phyloP scores from a whole-genome alignment of 2,888 invertebrate genomes.

The Stramonita haemastoma region DNA sequence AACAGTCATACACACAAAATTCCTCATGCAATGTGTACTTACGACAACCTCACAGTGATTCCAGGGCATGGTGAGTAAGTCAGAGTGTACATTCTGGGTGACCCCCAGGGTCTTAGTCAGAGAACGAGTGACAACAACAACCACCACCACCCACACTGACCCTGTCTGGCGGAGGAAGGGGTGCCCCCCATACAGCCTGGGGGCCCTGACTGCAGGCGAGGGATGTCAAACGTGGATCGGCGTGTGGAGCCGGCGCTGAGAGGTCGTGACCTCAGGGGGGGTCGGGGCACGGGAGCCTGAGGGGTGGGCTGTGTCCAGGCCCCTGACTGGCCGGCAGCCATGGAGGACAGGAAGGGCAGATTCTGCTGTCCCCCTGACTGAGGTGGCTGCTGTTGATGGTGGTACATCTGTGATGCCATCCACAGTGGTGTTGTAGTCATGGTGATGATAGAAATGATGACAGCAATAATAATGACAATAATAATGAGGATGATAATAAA shows the following conservation, averaged over 20 bases:
- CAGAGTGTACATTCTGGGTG: too few species aligned
- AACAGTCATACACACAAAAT: too few species aligned
- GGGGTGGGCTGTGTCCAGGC: slow-evolving; percentile 53
- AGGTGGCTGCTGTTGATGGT: slow-evolving; percentile 12
- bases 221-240: slow-evolving; percentile 41
- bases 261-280: slow-evolving; percentile 71
- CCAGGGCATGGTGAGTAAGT: too few species aligned
- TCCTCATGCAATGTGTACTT: too few species aligned
- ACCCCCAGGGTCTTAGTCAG: too few species aligned
- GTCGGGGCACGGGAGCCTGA: slow-evolving; percentile 63
- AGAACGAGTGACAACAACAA: too few species aligned
- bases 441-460: too few species aligned
- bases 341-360: slow-evolving; percentile 51
- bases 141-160: background rate
- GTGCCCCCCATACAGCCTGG: background rate
- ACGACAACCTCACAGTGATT: too few species aligned
- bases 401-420: slow-evolving; percentile 9
- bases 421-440: too few species aligned
- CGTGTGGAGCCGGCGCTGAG: slow-evolving; percentile 71
- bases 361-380: slow-evolving; percentile 6
- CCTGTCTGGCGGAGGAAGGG: slow-evolving; percentile 3
- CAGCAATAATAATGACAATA: too few species aligned
- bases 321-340: slow-evolving; percentile 54
- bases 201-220: slow-evolving; percentile 24
- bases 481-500: too few species aligned